Evolutionary conservation across 2,888 invertebrate genomes (phyloP), one percentile per base, ranked within the genome.

Genomic region (Hemithea aestivaria): DNA sequence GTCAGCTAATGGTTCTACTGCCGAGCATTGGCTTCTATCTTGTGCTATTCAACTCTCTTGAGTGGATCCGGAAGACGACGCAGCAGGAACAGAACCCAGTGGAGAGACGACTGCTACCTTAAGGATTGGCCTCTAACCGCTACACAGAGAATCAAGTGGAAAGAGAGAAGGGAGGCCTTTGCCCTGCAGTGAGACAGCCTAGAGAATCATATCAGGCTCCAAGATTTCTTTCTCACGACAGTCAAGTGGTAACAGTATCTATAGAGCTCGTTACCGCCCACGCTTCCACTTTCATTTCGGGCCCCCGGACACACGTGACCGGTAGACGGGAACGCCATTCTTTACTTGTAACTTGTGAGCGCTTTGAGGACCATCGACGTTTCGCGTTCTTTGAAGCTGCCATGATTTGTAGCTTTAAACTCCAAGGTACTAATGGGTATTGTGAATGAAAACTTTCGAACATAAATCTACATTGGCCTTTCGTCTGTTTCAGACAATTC

Each of bases 271-370:
- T 54, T 53, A 40, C 48, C 82, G 75, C 85, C 83, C 68, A 84
- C 85, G 81, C 81, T 73, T 40, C 68, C 77, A 81, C 84, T 83
- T 77, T 75, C 80, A 66, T 77, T 76, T 82, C 73, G 73, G 66
- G 67, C 77, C 74, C 63, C 53, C 68, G 53, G 58, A 50, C 72
- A 72, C 73, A 77, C 75, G 75, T 80, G 78, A 77, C 74, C 68
- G 61, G 12, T 60, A 60, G 63, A 66, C 69, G 64, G 66, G 66
- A 71, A 64, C 68, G 66, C 62, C 62, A 70, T 71, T 75, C 73
- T 75, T 74, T 62, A 71, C 55, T 49, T 61, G 58, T 58, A 57
- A 53, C n/a, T 48, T 47, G 44, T 58, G 54, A 58, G 44, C 58
- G 60, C 57, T 66, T 72, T 60, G 66, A 74, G 67, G 62, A 58